Base-by-base conservation (phyloP, 2,113 vertebrate genomes). In the Triplophysa siluroides region DNA sequence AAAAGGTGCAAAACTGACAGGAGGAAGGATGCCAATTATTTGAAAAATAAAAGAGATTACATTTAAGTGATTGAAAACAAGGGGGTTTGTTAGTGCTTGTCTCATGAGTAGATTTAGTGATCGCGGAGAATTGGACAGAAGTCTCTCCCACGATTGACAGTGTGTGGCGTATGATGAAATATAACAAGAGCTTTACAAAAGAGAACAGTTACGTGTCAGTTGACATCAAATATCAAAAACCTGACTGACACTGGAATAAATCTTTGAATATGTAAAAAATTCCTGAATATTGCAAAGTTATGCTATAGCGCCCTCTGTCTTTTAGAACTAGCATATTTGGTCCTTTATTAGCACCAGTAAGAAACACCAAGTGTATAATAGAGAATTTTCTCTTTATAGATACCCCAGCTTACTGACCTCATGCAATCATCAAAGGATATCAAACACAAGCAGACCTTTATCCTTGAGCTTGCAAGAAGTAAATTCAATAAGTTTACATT, bases 231-330 rank as follows among this genome's bases (percentile, higher is more conserved):
- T 12, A 18, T 38, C 45, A 76, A 79, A 81, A 81, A 19, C 61
- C 61, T 61, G 47, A 45, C 33, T 80, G 64, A 70, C 76, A 74
- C 38, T 69, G 16, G 29, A 78, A 84, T 41, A 63, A 74, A 71
- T 63, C 26, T 69, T 78, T 65, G 41, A 67, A 79, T 67, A 23
- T 52, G 58, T 68, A 26, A 38, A 38, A 52, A 21, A 23, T 33
- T 61, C 13, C 67, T 80, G 11, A 38, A 29, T 74, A 90, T 81
- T 85, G 85, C 82, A 74, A 67, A 33, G 61, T 76, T 78, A 62
- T 80, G 79, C 83, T 91, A 62, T 90, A 88, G 88, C 86, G 91
- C 92, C 93, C 91, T 91, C 93, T 93, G 73, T 81, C 87, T 84
- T 71, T 78, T 19, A 85, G 13, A 67, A 14, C 52, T 8, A 24